These are phyloP conservation scores for Bergia puertoricense DNA, from an alignment of 92 coral and sea anemone genomes.

Conservation along the genomic window DNA sequence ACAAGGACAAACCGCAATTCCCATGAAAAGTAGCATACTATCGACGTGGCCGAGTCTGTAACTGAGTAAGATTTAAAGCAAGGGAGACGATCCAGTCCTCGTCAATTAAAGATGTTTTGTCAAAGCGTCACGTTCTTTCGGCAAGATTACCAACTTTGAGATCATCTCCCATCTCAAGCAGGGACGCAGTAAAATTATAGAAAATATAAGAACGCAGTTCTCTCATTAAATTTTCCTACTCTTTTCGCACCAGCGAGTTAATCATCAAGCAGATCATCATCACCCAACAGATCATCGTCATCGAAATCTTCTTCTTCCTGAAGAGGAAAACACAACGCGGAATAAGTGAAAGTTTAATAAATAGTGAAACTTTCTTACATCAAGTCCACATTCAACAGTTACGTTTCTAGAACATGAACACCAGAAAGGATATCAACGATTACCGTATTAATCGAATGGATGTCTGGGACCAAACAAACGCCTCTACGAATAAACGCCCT, in stretches of 20 bases:
- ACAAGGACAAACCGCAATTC: too few species aligned
- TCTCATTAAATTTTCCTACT: neutral
- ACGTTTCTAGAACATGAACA: neutral
- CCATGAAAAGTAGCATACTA: too few species aligned
- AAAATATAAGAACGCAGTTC: neutral
- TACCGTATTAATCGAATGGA: too few species aligned
- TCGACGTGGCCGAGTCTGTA: too few species aligned
- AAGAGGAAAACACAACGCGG: neutral
- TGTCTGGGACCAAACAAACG: too few species aligned
- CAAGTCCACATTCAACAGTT: neutral
- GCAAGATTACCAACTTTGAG: neutral
- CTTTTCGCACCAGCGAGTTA: neutral
- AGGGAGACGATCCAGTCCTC: too few species aligned
- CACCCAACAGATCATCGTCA: conserved; percentile 32
- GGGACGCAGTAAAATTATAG: neutral
- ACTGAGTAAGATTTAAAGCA: too few species aligned
- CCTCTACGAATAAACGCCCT: too few species aligned
- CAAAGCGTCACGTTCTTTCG: too few species aligned
- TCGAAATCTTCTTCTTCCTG: conserved; percentile 30
- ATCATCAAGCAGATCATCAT: conserved; percentile 22
- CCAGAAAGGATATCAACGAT: too few species aligned
- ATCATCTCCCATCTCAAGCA: too few species aligned
- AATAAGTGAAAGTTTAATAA: neutral
- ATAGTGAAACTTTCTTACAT: neutral
- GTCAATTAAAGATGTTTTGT: too few species aligned